Evolutionary conservation across 92 coral and sea anemone genomes (phyloP).

Genomic region (Pocillopora meandrina): DNA sequence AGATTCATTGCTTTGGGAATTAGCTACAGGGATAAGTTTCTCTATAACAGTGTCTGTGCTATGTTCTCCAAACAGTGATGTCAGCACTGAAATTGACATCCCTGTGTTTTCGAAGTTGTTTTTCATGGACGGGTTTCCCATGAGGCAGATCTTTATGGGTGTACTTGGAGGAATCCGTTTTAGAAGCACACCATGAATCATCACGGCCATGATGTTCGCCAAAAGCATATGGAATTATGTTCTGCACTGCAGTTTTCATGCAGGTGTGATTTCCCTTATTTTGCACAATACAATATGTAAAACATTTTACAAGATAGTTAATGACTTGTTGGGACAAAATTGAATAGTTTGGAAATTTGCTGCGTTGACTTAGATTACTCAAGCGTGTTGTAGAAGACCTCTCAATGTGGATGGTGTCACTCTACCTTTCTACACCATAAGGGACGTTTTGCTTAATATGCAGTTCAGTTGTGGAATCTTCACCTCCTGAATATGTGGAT

Average conservation of each 20-base stretch:
- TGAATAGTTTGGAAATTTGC: conserved; percentile 1
- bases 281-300: conserved; percentile 13
- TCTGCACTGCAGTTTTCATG: conserved; percentile 7
- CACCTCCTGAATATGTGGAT: not conserved
- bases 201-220: conserved; percentile 29
- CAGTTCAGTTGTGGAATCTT: not conserved
- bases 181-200: conserved; percentile 37
- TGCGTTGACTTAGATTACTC: not conserved
- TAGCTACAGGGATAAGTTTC: conserved; percentile 46
- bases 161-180: conserved; percentile 6
- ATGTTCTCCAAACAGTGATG: conserved; percentile 29
- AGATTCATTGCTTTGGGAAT: conserved; percentile 46
- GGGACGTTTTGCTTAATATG: not conserved
- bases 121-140: conserved; percentile 33
- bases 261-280: not conserved
- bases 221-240: conserved; percentile 44
- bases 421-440: not conserved
- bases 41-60: conserved; percentile 53
- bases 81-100: not conserved
- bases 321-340: conserved; percentile 21
- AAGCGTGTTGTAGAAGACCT: not conserved
- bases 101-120: not conserved
- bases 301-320: conserved; percentile 34
- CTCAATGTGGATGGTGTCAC: not conserved
- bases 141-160: conserved; percentile 26